phyloP scores from a whole-genome alignment of 2,113 vertebrate genomes.

The Arvicanthis niloticus region DNA sequence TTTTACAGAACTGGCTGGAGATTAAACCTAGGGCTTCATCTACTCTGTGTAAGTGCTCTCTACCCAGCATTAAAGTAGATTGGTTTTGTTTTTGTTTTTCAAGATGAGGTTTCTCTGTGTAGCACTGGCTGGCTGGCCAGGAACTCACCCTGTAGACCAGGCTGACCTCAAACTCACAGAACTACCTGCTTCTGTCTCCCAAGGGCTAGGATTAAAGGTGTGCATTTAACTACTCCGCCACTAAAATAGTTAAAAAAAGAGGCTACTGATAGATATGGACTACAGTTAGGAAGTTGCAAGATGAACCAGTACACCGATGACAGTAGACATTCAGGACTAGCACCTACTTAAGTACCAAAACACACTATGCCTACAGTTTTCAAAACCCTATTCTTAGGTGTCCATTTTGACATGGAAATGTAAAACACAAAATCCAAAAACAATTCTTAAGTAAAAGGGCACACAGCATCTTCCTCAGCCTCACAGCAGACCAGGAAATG shows the following conservation, averaged over 20 bases:
- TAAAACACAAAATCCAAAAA: slow-evolving; percentile 12
- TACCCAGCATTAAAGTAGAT: background rate
- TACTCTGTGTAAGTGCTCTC: background rate
- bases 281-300: slow-evolving; percentile 39
- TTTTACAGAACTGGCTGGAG: background rate
- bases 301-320: background rate
- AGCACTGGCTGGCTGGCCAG: background rate
- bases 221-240: background rate
- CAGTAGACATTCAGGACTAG: background rate
- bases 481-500: slow-evolving; percentile 29
- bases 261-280: background rate
- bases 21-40: background rate
- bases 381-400: slow-evolving; percentile 16
- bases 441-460: slow-evolving; percentile 38
- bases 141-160: background rate
- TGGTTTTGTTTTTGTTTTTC: background rate
- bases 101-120: background rate
- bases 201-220: background rate
- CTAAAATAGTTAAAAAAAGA: background rate
- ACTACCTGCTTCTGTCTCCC: background rate
- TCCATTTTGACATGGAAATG: slow-evolving; percentile 21
- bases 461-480: background rate
- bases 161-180: background rate
- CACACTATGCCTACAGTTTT: slow-evolving; percentile 12
- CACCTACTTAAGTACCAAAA: background rate